Percentiles rank a stretch among this genome's conserved stretches.
Conservation (phyloP, 2,888 invertebrate species). For the Hemithea aestivaria region DNA sequence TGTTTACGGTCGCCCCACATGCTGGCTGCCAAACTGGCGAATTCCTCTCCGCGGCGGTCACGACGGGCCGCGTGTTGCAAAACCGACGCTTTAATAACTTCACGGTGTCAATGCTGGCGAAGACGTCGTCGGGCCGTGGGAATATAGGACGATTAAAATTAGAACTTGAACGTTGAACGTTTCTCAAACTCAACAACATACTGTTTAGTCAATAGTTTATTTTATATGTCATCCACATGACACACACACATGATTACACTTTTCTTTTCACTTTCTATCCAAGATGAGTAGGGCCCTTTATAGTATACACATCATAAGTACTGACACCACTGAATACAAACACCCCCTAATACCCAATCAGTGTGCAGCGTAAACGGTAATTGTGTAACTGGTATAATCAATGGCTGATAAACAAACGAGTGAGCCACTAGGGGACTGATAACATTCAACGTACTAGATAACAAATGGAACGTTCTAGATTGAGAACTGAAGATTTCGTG, state of each 20-base stretch:
- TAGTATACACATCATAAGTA: conserved; percentile 16
- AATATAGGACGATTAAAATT: conserved; percentile 62
- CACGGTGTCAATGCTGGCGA: conserved; percentile 43
- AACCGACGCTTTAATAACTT: conserved; percentile 43
- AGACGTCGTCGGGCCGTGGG: conserved; percentile 45
- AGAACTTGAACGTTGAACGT: conserved; percentile 45
- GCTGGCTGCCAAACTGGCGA: conserved; percentile 56
- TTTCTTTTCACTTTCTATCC: no score
- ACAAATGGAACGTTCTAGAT: conserved; percentile 2
- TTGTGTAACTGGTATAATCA: conserved; percentile 10
- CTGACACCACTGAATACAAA: no score
- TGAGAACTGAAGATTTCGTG: neutral
- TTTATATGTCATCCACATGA: no score
- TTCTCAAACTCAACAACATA: no score
- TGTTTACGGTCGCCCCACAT: conserved; percentile 54
- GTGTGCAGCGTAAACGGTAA: conserved; percentile 11
- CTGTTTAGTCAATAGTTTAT: no score
- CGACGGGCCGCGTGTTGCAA: conserved; percentile 42
- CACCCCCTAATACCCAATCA: conserved; percentile 15
- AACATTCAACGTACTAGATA: conserved; percentile 1
- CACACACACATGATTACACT: no score
- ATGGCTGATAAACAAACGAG: conserved; percentile 9
- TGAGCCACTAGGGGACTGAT: neutral
- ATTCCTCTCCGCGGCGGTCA: conserved; percentile 41
- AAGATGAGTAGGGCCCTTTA: no score